A percentile compares a stretch with the other conserved stretches of the same genome.
Evolutionary conservation across 1,140 invertebrate species (phyloP).

Genomic region (Panonychus citri): DNA sequence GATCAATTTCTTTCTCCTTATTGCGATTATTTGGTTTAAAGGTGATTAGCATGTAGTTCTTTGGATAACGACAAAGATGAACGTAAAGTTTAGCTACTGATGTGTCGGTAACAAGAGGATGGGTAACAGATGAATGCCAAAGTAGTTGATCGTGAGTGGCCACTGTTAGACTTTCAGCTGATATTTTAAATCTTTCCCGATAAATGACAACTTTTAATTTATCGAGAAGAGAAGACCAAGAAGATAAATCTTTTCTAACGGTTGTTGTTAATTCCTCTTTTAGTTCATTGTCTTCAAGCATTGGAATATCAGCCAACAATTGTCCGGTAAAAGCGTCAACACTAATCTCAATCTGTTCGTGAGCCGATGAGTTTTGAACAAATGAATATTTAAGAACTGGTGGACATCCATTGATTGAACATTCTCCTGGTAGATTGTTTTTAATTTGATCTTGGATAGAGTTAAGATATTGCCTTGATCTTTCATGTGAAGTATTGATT

Average conservation of each 20-base stretch:
- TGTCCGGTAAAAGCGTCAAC: conserved; percentile 84
- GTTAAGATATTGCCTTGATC: conserved; percentile 51
- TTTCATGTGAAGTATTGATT: conserved; percentile 89
- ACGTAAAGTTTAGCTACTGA: conserved; percentile 57
- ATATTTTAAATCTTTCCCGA: conserved; percentile 72
- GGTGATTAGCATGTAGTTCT: conserved; percentile 29
- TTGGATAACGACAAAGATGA: conserved; percentile 60
- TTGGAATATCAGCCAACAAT: conserved; percentile 63
- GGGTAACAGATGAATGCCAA: conserved; percentile 27
- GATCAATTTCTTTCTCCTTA: neutral
- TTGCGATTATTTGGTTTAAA: neutral
- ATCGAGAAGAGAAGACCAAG: conserved; percentile 22
- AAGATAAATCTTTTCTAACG: conserved; percentile 34
- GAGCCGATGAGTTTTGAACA: conserved; percentile 58
- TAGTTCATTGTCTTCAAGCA: conserved; percentile 40
- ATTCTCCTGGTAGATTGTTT: conserved; percentile 37
- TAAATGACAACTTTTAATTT: conserved; percentile 56
- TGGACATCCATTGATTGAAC: conserved; percentile 51
- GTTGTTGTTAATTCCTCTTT: conserved; percentile 51
- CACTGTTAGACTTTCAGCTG: conserved; percentile 71
- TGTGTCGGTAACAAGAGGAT: conserved; percentile 44
- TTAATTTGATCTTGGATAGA: conserved; percentile 55
- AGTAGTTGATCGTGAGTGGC: conserved; percentile 60
- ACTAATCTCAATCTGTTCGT: conserved; percentile 68
- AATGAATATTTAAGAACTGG: conserved; percentile 70